Conservation (phyloP, 2,113 vertebrate genomes). For the Macaca nemestrina region DNA sequence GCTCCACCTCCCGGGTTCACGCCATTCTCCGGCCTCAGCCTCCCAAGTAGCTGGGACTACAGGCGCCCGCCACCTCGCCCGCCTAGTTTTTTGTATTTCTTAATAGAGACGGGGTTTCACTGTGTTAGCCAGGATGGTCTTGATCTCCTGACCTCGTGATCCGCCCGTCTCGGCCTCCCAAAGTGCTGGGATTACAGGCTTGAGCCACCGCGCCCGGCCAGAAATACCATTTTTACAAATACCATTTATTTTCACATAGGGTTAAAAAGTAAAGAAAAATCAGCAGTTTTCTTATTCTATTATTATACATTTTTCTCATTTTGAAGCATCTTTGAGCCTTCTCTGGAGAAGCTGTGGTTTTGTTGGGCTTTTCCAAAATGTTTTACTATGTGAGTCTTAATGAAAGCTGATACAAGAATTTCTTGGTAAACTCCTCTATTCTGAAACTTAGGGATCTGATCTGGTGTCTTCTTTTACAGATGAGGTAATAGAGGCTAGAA, state of each 20-base stretch:
- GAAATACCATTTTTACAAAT: not conserved
- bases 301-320: conserved; percentile 58
- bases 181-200: too few relatives aligned
- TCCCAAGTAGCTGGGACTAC: too few relatives aligned
- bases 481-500: not conserved
- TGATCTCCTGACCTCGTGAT: too few relatives aligned
- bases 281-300: not conserved
- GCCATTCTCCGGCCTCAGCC: too few relatives aligned
- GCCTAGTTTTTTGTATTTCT: too few relatives aligned
- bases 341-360: conserved; percentile 51
- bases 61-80: too few relatives aligned
- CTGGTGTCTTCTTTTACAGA: not conserved
- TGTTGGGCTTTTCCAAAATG: not conserved
- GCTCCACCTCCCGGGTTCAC: too few relatives aligned
- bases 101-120: too few relatives aligned
- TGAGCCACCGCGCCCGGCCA: too few relatives aligned
- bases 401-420: conserved; percentile 63
- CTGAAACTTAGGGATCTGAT: not conserved
- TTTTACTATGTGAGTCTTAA: conserved; percentile 13
- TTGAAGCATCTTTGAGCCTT: not conserved
- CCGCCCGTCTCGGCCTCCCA: too few relatives aligned
- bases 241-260: not conserved
- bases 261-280: not conserved
- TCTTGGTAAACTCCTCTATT: conserved; percentile 48
- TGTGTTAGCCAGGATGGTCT: too few relatives aligned